Conservation (phyloP, 2,113 vertebrate species). For the Leptosomus discolor region DNA sequence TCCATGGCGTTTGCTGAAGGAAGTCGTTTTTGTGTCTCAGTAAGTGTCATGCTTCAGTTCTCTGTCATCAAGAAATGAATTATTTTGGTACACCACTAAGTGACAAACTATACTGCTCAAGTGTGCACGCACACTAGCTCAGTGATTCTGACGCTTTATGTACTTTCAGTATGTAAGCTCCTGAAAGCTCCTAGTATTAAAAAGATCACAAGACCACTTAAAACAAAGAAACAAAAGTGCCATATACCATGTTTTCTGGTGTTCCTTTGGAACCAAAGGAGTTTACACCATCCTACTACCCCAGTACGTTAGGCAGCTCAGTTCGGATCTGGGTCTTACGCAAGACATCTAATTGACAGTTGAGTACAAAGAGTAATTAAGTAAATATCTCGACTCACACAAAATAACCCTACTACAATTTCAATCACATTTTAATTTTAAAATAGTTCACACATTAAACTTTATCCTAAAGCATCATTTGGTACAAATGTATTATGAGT, state of each 20-base stretch:
- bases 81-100: background rate
- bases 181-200: background rate
- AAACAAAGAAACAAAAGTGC: background rate
- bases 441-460: conserved; percentile 52
- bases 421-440: conserved; percentile 50
- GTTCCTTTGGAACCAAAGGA: background rate
- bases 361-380: conserved; percentile 27
- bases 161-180: background rate
- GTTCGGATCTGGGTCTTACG: background rate
- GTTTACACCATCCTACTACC: background rate
- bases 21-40: background rate
- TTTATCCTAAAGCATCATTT: conserved; percentile 47
- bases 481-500: conserved; percentile 12
- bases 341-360: background rate
- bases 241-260: background rate
- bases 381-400: conserved; percentile 8
- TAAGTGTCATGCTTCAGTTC: background rate
- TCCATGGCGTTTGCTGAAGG: background rate
- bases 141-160: background rate
- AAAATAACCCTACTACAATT: conserved; percentile 20
- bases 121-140: background rate
- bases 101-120: background rate
- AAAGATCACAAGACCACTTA: background rate
- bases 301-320: background rate
- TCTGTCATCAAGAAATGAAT: background rate